A percentile compares a stretch with the other conserved stretches of the same genome.
Evolutionary conservation across 2,888 invertebrate genomes (phyloP).

Genomic region (Cetonia aurata): DNA sequence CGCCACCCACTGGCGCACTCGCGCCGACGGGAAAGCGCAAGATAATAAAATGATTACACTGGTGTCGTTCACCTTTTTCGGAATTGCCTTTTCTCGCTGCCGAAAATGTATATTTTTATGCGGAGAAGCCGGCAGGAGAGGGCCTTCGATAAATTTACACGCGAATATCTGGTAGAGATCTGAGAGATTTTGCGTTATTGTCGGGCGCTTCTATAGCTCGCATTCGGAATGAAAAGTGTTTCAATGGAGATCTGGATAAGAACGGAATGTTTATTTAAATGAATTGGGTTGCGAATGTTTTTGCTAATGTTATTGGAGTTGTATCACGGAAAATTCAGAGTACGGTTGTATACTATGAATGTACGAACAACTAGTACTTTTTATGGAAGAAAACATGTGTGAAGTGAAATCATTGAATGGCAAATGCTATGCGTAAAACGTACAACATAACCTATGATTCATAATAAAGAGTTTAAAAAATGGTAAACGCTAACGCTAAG

Average conservation of each 20-base stretch:
- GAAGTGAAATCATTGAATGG: no score
- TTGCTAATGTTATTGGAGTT: slow-evolving; percentile 16
- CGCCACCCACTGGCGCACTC: not conserved
- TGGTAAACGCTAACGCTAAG: no score
- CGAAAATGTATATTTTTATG: slow-evolving; percentile 31
- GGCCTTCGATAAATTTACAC: slow-evolving; percentile 34
- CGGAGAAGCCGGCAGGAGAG: slow-evolving; percentile 25
- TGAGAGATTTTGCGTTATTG: no score
- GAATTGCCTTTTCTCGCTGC: slow-evolving; percentile 17
- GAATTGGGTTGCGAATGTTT: slow-evolving; percentile 9
- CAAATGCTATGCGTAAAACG: no score
- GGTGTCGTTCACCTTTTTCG: slow-evolving; percentile 30
- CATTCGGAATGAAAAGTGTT: no score
- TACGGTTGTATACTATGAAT: no score
- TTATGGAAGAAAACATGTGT: no score
- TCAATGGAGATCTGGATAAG: slow-evolving; percentile 1
- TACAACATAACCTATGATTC: no score
- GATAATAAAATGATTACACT: slow-evolving; percentile 39
- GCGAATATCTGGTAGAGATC: slow-evolving; percentile 13
- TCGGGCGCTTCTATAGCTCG: no score
- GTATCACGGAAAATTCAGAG: not conserved
- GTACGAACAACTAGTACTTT: no score
- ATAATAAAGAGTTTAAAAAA: no score
- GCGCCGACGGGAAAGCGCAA: slow-evolving; percentile 22
- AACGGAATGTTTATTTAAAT: slow-evolving; percentile 17